phyloP scores from a whole-genome alignment of 1,140 invertebrate species.

The Diorhabda carinulata region DNA sequence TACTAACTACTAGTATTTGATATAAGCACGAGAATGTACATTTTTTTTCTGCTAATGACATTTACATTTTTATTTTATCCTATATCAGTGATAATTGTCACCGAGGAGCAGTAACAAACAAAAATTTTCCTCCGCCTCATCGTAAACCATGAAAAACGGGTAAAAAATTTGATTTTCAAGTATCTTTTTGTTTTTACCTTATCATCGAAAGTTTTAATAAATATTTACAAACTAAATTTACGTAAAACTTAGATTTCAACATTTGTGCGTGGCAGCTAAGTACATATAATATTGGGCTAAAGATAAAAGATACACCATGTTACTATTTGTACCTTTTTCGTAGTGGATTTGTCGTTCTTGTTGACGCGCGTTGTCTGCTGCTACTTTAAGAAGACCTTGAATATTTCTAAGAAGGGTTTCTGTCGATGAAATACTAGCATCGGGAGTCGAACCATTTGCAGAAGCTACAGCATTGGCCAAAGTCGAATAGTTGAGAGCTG shows the following conservation, averaged over 20 bases:
- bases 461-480: conserved; percentile 55
- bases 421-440: conserved; percentile 69
- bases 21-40: too few relatives aligned
- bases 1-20: too few relatives aligned
- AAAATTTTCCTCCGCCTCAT: too few relatives aligned
- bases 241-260: conserved; percentile 28
- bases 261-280: conserved; percentile 47
- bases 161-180: conserved; percentile 5
- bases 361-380: conserved; percentile 90
- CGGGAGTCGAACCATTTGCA: conserved; percentile 49
- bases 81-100: too few relatives aligned
- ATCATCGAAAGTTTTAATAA: conserved; percentile 7
- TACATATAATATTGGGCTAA: conserved; percentile 49
- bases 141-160: conserved; percentile 4
- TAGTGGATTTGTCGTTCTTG: conserved; percentile 93
- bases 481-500: conserved; percentile 70
- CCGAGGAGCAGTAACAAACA: too few relatives aligned
- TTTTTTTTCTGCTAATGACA: too few relatives aligned
- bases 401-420: conserved; percentile 92
- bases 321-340: conserved; percentile 81
- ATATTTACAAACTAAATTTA: conserved; percentile 18
- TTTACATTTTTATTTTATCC: too few relatives aligned
- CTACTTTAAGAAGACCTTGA: conserved; percentile 90
- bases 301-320: conserved; percentile 48
- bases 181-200: not conserved